A percentile compares a stretch with the other conserved stretches of the same genome.
phyloP scores from a whole-genome alignment of 2,113 vertebrate genomes.

The Tetraodon nigroviridis region DNA sequence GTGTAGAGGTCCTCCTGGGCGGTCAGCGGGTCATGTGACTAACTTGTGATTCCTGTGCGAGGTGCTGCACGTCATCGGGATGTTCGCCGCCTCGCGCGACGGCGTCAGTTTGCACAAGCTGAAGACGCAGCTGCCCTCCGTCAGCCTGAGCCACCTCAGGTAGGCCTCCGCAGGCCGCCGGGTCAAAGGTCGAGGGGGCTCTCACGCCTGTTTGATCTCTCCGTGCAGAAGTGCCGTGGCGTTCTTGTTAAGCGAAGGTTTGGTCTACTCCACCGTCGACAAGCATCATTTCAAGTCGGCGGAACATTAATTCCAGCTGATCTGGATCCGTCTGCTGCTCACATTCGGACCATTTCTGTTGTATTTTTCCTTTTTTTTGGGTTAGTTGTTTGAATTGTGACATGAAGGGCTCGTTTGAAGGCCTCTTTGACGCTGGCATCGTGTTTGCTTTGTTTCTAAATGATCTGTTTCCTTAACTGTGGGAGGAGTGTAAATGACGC shows the following conservation, averaged over 20 bases:
- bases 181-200: background rate
- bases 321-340: background rate
- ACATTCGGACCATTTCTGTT: background rate
- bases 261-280: slow-evolving; percentile 83
- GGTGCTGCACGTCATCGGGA: slow-evolving; percentile 81
- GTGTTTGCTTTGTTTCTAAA: background rate
- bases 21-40: background rate
- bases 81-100: slow-evolving; percentile 55
- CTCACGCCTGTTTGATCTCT: background rate
- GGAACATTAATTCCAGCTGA: background rate
- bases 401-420: background rate
- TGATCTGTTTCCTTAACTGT: background rate
- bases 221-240: slow-evolving; percentile 57
- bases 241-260: slow-evolving; percentile 67
- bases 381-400: too few species aligned
- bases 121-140: slow-evolving; percentile 67
- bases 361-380: background rate
- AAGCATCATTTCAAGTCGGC: slow-evolving; percentile 85
- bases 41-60: slow-evolving; percentile 38
- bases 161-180: slow-evolving; percentile 38
- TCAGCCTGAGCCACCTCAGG: slow-evolving; percentile 76
- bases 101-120: slow-evolving; percentile 80
- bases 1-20: too few species aligned
- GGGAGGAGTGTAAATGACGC: background rate
- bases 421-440: background rate